phyloP scores from a whole-genome alignment of 2,113 vertebrate species.

The Coracopsis vasa region DNA sequence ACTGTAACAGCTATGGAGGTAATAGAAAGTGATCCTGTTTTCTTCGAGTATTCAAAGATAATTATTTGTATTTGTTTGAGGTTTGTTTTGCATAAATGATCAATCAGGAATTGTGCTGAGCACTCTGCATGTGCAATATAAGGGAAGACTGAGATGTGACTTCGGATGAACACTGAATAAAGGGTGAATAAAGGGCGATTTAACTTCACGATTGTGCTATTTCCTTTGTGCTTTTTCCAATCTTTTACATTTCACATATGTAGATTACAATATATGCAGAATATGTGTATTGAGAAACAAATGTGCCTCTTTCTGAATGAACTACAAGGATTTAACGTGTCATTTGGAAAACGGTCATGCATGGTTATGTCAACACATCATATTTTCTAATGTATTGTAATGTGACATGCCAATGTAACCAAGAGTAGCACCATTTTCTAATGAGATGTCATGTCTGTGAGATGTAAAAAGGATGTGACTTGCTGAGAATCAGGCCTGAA shows the following conservation, averaged over 20 bases:
- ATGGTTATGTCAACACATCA: slow-evolving; percentile 37
- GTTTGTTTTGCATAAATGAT: not conserved
- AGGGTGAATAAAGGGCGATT: not conserved
- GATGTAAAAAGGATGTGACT: slow-evolving; percentile 1
- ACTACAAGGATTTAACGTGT: slow-evolving; percentile 32
- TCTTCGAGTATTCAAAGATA: not conserved
- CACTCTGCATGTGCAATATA: not conserved
- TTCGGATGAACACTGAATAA: not conserved
- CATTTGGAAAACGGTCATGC: slow-evolving; percentile 38
- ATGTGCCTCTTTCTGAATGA: not conserved
- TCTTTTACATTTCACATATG: not conserved
- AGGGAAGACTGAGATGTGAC: not conserved
- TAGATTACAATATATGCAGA: slow-evolving; percentile 10
- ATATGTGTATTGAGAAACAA: not conserved
- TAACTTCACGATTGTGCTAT: not conserved
- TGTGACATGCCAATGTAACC: slow-evolving; percentile 6
- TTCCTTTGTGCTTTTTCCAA: not conserved
- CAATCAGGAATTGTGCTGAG: not conserved
- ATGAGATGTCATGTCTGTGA: slow-evolving; percentile 7
- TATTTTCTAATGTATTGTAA: slow-evolving; percentile 36
- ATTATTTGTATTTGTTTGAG: not conserved
- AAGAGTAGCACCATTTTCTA: slow-evolving; percentile 30
- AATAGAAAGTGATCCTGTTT: not conserved
- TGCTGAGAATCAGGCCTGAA: not conserved
- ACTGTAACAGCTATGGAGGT: not conserved